Percentiles rank a stretch among this genome's conserved stretches.
These are phyloP conservation scores for Sprattus sprattus DNA, from an alignment of 2,113 vertebrate species.

Conservation along the genomic window DNA sequence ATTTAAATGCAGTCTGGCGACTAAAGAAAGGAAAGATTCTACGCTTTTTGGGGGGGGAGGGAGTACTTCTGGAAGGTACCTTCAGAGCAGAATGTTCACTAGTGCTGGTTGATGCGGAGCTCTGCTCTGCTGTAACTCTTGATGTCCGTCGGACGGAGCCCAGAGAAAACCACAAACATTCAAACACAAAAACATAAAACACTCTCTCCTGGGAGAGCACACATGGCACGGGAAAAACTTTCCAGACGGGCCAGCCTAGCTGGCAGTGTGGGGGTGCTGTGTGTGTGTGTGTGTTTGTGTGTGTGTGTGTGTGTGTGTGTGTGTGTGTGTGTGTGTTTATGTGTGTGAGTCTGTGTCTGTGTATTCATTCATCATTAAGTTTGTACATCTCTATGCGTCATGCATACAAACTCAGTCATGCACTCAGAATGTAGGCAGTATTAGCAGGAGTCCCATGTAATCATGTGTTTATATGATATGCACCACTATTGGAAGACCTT, in stretches of 20 bases:
- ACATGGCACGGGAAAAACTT: slow-evolving; percentile 3
- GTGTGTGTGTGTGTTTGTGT: not conserved
- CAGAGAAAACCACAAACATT: slow-evolving; percentile 5
- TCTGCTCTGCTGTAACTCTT: slow-evolving; percentile 6
- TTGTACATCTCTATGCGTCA: not conserved
- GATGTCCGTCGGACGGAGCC: not conserved
- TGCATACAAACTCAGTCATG: slow-evolving; percentile 6
- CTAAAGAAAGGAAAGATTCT: not conserved
- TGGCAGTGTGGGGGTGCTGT: not conserved
- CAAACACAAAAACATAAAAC: slow-evolving; percentile 2
- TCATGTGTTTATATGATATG: slow-evolving; percentile 11
- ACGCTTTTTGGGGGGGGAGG: not conserved
- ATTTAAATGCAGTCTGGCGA: slow-evolving; percentile 7
- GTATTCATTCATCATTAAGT: not conserved
- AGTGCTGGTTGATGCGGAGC: not conserved
- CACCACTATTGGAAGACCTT: slow-evolving; percentile 9
- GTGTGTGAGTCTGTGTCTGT: not conserved
- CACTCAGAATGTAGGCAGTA: slow-evolving; percentile 6
- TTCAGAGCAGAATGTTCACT: not conserved
- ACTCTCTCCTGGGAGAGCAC: not conserved
- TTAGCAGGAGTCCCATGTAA: not conserved
- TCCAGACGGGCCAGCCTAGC: not conserved
- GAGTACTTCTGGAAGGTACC: slow-evolving; percentile 5
- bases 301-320: not conserved
- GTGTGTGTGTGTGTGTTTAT: not conserved